phyloP scores from a whole-genome alignment of 2,113 vertebrate species.

The Verasper variegatus region DNA sequence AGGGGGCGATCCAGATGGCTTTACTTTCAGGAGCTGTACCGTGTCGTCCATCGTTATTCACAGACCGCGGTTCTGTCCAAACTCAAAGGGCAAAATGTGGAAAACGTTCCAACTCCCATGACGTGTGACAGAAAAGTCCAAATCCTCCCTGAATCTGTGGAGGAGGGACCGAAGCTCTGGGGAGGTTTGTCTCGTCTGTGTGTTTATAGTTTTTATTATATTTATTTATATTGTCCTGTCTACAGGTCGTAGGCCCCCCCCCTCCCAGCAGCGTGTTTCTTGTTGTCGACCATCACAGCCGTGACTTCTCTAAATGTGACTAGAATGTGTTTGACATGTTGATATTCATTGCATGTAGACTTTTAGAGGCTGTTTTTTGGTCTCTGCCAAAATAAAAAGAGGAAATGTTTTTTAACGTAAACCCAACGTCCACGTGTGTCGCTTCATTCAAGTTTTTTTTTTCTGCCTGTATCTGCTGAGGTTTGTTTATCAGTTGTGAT shows the following conservation, averaged over 20 bases:
- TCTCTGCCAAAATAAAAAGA: conserved; percentile 81
- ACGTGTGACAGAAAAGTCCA: too few relatives aligned
- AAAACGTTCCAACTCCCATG: too few relatives aligned
- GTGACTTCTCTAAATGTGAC: conserved; percentile 82
- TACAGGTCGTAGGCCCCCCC: conserved; percentile 80
- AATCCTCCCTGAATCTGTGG: not conserved
- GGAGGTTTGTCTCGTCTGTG: conserved; percentile 25
- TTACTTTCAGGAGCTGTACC: too few relatives aligned
- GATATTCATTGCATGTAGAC: conserved; percentile 89
- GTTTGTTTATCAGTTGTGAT: not conserved
- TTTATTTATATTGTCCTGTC: conserved; percentile 46
- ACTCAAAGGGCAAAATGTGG: too few relatives aligned
- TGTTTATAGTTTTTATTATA: not conserved
- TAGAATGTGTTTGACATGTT: conserved; percentile 90
- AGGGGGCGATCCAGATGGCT: too few relatives aligned
- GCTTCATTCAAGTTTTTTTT: conserved; percentile 1
- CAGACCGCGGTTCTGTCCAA: too few relatives aligned
- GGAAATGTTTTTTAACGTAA: conserved; percentile 54
- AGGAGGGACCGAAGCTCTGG: not conserved
- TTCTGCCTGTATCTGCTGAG: not conserved
- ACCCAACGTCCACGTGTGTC: not conserved
- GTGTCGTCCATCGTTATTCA: too few relatives aligned
- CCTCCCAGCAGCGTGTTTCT: conserved; percentile 75
- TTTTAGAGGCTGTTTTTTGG: conserved; percentile 80
- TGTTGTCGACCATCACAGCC: conserved; percentile 84